These are phyloP conservation scores for Hirtodrosophila trivittata DNA, from an alignment of 2,888 invertebrate genomes.

Conservation along the genomic window DNA sequence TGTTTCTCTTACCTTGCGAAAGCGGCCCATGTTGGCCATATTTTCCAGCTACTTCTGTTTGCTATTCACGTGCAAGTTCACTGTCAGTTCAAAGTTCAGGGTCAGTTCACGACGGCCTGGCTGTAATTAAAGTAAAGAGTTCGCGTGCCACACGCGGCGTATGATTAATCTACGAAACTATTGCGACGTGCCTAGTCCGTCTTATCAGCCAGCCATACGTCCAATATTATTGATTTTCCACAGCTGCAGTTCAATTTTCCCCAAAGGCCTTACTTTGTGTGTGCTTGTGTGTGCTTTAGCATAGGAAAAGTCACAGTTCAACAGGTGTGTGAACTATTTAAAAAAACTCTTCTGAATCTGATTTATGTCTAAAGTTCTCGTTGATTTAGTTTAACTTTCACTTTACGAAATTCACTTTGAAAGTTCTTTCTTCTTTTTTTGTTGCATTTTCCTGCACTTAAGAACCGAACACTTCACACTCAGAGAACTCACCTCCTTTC, in stretches of 20 bases:
- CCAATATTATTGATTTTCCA: slow-evolving; percentile 63
- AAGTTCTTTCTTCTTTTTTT: too few relatives aligned
- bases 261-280: too few relatives aligned
- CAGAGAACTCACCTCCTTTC: slow-evolving; percentile 29
- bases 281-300: background rate
- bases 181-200: slow-evolving; percentile 23
- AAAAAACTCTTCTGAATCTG: background rate
- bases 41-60: background rate
- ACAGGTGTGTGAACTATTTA: slow-evolving; percentile 34
- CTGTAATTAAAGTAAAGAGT: slow-evolving; percentile 54
- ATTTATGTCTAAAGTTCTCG: too few relatives aligned
- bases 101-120: slow-evolving; percentile 34
- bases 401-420: too few relatives aligned
- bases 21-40: slow-evolving; percentile 67
- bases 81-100: slow-evolving; percentile 71
- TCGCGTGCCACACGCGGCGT: slow-evolving; percentile 67
- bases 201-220: slow-evolving; percentile 66
- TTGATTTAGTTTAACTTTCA: too few relatives aligned
- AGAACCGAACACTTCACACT: too few relatives aligned
- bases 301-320: slow-evolving; percentile 28
- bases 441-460: too few relatives aligned
- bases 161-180: slow-evolving; percentile 58
- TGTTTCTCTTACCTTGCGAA: slow-evolving; percentile 57
- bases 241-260: slow-evolving; percentile 43
- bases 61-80: slow-evolving; percentile 53